Evolutionary conservation across 2,888 invertebrate genomes (phyloP), one percentile per base, ranked within the genome.

Genomic region (Phanerotoma sp.): DNA sequence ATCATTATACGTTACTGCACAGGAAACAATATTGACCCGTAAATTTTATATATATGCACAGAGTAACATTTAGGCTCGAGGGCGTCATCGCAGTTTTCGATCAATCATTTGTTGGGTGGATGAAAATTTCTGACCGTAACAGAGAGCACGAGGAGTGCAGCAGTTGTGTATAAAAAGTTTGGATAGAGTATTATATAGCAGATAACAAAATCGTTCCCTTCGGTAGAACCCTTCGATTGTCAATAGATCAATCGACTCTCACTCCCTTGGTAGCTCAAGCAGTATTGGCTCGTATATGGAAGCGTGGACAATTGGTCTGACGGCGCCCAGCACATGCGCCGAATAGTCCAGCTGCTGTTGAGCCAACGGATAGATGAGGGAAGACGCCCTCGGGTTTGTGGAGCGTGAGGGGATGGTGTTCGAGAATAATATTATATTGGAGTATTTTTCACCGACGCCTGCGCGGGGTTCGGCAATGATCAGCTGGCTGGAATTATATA

Each of bases 401-500:
- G 16, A 38, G 9, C n/a, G 10, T 18, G 16, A 38, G 38, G 38
- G 38, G 38, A 18, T 38, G 25, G 22, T n/a, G 18, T 35, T 30
- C 18, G 11, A 32, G 10, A 28, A 47, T 48, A 20, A 49, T 30
- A 45, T 33, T 18, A 22, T 28, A 11, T 22, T 15, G 63, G 66
- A 61, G 21, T 15, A 42, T 42, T 40, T 38, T 33, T 42, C 25
- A 66, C 59, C 58, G 66, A 72, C 74, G 74, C 74, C 61, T 74
- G 74, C 74, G 73, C 74, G 70, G 60, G 66, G 63, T 66, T 64
- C 63, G 63, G 66, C 71, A 72, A 74, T 73, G 74, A 74, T 74
- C 74, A 74, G 74, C 74, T 74, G 74, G 71, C 58, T 68, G 67
- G 62, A 62, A 52, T 25, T 11, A 50, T 56, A 37, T 41, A 60